Evolutionary conservation across 1,140 invertebrate genomes (phyloP).

Genomic region (Brachionus angularis): DNA sequence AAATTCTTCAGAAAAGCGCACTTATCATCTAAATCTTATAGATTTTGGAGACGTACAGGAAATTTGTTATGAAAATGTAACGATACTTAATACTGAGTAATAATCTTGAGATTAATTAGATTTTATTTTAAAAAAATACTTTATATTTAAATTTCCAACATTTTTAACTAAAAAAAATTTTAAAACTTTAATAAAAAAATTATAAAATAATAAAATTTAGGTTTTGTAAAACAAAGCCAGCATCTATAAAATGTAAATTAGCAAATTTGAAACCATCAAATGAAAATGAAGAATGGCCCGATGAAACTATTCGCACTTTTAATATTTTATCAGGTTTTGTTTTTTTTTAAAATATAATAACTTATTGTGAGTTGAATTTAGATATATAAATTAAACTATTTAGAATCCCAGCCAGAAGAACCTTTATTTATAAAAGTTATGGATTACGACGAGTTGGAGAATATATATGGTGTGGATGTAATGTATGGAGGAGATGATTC

Average conservation of each 20-base stretch:
- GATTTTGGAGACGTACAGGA: slow-evolving; percentile 35
- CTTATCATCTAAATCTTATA: slow-evolving; percentile 14
- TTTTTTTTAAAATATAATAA: neutral
- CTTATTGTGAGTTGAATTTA: neutral
- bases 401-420: slow-evolving; percentile 21
- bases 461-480: slow-evolving; percentile 1
- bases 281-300: neutral
- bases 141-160: no score
- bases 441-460: slow-evolving; percentile 3
- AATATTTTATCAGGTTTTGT: no score
- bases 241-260: slow-evolving; percentile 15
- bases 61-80: slow-evolving; percentile 19
- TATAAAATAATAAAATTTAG: neutral
- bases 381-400: neutral
- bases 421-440: slow-evolving; percentile 4
- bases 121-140: neutral
- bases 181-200: no score
- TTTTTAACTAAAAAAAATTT: no score
- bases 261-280: neutral
- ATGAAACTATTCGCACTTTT: slow-evolving; percentile 1
- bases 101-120: neutral
- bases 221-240: slow-evolving; percentile 16
- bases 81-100: neutral
- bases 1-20: slow-evolving; percentile 22
- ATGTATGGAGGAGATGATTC: neutral